A percentile compares a stretch with the other conserved stretches of the same genome.
These are phyloP conservation scores for Lepidotrigona ventralis DNA, from an alignment of 1,140 invertebrate genomes.

Conservation along the genomic window DNA sequence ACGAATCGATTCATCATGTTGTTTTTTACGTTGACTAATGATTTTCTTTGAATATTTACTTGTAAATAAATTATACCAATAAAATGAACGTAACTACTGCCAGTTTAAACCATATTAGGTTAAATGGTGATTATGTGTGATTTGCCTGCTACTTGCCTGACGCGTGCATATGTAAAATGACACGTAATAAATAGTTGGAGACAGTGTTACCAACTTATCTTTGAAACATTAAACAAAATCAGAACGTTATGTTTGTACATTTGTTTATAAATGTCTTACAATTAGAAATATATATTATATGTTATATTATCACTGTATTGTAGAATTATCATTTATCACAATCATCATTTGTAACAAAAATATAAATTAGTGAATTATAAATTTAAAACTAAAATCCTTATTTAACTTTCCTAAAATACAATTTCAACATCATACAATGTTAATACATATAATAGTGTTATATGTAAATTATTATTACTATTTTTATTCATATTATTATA, in stretches of 20 bases:
- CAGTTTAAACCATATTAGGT: conserved; percentile 11
- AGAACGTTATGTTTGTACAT: background rate
- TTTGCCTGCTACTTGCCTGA: background rate
- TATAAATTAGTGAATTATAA: background rate
- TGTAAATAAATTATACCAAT: background rate
- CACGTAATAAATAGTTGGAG: conserved; percentile 31
- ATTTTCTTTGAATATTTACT: background rate
- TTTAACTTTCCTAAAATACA: background rate
- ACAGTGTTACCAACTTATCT: conserved; percentile 29
- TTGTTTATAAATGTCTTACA: background rate
- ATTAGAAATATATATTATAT: background rate
- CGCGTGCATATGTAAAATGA: background rate
- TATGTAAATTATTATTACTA: background rate
- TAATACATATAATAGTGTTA: background rate
- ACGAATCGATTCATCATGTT: conserved; percentile 4
- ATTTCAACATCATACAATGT: background rate
- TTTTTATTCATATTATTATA: background rate
- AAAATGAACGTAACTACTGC: background rate
- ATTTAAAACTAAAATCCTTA: background rate
- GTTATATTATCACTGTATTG: background rate
- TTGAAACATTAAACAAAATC: background rate
- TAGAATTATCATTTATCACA: background rate
- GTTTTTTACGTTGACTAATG: conserved; percentile 4
- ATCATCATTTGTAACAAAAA: background rate
- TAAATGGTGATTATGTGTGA: background rate